Conservation (phyloP, 2,888 invertebrate species). For the Caenorhabditis angaria region DNA sequence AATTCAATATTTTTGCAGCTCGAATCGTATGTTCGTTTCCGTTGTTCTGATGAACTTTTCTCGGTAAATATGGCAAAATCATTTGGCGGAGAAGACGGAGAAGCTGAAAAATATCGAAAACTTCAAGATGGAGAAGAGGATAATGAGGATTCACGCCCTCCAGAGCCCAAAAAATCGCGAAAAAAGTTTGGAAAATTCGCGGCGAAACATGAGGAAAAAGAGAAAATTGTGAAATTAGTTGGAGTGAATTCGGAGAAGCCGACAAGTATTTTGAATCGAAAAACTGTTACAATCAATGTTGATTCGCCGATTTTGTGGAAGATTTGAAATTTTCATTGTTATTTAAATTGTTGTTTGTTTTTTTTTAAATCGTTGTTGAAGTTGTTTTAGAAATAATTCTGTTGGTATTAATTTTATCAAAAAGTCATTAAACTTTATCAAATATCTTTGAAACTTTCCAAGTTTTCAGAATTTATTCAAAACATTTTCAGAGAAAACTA, state of each 20-base stretch:
- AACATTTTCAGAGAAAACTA: conserved; percentile 7
- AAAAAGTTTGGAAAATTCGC: conserved; percentile 31
- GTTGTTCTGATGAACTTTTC: conserved; percentile 48
- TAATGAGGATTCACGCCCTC: conserved; percentile 20
- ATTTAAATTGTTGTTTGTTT: conserved; percentile 24
- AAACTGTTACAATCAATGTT: conserved; percentile 22
- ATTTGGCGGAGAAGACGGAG: conserved; percentile 48
- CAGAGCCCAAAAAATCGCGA: conserved; percentile 21
- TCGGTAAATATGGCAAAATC: conserved; percentile 49
- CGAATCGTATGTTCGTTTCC: conserved; percentile 54
- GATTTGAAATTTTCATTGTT: conserved; percentile 15
- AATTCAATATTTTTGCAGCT: too few relatives aligned
- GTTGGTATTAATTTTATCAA: not conserved
- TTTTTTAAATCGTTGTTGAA: conserved; percentile 14
- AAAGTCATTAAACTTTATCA: not conserved
- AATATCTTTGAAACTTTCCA: not conserved
- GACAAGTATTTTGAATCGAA: conserved; percentile 37
- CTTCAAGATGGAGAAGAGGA: conserved; percentile 41
- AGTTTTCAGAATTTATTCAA: not conserved
- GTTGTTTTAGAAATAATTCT: conserved; percentile 8
- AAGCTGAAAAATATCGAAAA: conserved; percentile 37
- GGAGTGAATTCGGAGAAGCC: conserved; percentile 36
- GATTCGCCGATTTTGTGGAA: conserved; percentile 39
- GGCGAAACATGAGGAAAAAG: conserved; percentile 44
- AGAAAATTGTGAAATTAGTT: conserved; percentile 17